These are phyloP conservation scores for Papilio xuthus DNA, from an alignment of 1,140 invertebrate genomes.

Conservation along the genomic window DNA sequence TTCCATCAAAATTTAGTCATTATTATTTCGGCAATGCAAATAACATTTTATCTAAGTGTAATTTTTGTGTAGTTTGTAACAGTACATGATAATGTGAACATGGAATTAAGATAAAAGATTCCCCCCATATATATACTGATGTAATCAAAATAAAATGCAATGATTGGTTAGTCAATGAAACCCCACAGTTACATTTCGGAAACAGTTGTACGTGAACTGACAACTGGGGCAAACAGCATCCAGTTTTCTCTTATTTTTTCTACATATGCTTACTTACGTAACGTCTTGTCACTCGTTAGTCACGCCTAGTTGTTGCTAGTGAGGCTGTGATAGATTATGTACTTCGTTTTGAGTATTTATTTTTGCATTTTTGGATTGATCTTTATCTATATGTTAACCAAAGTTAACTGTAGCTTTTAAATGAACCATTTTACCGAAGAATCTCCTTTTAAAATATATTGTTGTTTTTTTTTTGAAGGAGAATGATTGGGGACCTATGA, in stretches of 20 bases:
- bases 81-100: neutral
- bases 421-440: too few relatives aligned
- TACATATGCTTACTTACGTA: neutral
- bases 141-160: neutral
- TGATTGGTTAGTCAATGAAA: neutral
- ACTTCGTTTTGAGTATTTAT: neutral
- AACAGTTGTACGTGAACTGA: neutral
- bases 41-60: neutral
- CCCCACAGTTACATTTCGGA: neutral
- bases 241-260: constrained; percentile 15
- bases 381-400: too few relatives aligned
- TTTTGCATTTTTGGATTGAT: neutral
- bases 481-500: too few relatives aligned
- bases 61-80: neutral
- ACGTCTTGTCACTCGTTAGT: constrained; percentile 7
- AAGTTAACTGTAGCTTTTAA: too few relatives aligned
- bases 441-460: too few relatives aligned
- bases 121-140: neutral
- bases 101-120: neutral
- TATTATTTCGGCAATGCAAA: neutral
- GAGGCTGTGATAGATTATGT: neutral
- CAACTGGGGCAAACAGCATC: neutral
- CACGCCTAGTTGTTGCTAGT: neutral
- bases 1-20: neutral
- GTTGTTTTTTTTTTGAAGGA: too few relatives aligned